Base-by-base conservation (phyloP, 1,140 invertebrate genomes). In the Meloidogyne exigua region DNA sequence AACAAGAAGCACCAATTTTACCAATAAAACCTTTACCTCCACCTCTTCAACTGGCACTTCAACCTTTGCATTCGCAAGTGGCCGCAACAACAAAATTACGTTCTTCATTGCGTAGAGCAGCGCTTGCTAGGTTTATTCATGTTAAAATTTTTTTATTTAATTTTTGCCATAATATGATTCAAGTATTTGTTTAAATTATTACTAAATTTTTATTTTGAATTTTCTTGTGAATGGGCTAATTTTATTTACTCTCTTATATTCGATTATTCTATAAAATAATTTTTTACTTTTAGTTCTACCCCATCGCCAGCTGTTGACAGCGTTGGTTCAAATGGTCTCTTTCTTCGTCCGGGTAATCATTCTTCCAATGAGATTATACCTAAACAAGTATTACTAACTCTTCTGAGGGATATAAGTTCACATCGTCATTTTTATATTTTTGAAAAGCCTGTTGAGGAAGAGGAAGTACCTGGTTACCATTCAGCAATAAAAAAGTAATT, bases 401-500 rank as follows among this genome's bases (percentile, higher is more conserved):
- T 76, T 44, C 73, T 42, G 75, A 68, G 62, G 25, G 68, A 76
- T 32, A 76, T 76, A 13, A 39, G 49, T 2, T 39, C 75, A n/a
- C 44, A 69, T 49, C 76, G 76, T 26, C 18, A 76, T 44, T 39
- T 64, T 13, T 28, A 32, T 13, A 67, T 78, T 3, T 78, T 78
- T 49, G 63, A 32, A n/a, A 28, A 64, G 1, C 75, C 76, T 36
- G 76, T 78, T 11, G 73, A 42, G 11, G 76, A 78, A 36, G 26
- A 28, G 64, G 68, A 74, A 15, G 76, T 78, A 32, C 76, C 57
- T 42, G 76, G 76, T 49, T 78, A 78, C 32, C 75, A 76, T 57
- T 25, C 63, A 11, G 76, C 64, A 18, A 68, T 78, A 21, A 74
- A 75, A 49, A 66, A 67, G 76, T 78, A 32, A 32, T n/a, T n/a